These are phyloP conservation scores for Chaetops frenatus DNA, from an alignment of 2,113 vertebrate genomes.

Conservation along the genomic window DNA sequence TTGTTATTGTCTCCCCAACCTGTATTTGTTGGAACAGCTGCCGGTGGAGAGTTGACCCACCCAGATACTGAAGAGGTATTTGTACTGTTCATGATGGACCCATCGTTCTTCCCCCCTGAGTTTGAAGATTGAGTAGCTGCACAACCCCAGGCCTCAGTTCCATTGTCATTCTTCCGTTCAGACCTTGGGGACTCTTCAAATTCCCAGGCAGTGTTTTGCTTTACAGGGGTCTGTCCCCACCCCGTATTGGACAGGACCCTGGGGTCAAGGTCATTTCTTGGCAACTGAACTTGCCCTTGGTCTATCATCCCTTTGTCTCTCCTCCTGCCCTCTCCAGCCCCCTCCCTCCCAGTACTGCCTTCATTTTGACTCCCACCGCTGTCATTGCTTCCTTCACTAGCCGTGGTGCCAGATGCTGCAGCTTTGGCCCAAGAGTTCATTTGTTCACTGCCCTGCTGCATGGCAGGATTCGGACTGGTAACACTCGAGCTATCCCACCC, in stretches of 20 bases:
- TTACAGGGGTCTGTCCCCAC: constrained; percentile 97
- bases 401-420: constrained; percentile 76
- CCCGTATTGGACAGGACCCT: constrained; percentile 93
- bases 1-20: constrained; percentile 80
- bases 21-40: constrained; percentile 78
- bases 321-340: constrained; percentile 74
- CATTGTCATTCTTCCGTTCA: constrained; percentile 83
- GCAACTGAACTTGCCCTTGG: constrained; percentile 78
- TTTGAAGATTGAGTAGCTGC: constrained; percentile 81
- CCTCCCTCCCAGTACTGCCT: constrained; percentile 74
- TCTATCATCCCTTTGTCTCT: constrained; percentile 73
- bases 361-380: constrained; percentile 75
- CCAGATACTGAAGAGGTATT: constrained; percentile 85
- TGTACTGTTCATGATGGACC: constrained; percentile 80
- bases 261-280: constrained; percentile 91
- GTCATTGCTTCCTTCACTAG: constrained; percentile 88
- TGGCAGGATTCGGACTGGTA: constrained; percentile 66
- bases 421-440: constrained; percentile 85
- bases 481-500: constrained; percentile 80
- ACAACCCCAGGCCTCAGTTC: constrained; percentile 85
- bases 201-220: constrained; percentile 98
- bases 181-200: constrained; percentile 88
- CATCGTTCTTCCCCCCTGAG: constrained; percentile 87
- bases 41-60: constrained; percentile 83
- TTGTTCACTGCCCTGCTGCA: constrained; percentile 74